Evolutionary conservation across 2,113 vertebrate genomes (phyloP).

Genomic region (Gadus macrocephalus): DNA sequence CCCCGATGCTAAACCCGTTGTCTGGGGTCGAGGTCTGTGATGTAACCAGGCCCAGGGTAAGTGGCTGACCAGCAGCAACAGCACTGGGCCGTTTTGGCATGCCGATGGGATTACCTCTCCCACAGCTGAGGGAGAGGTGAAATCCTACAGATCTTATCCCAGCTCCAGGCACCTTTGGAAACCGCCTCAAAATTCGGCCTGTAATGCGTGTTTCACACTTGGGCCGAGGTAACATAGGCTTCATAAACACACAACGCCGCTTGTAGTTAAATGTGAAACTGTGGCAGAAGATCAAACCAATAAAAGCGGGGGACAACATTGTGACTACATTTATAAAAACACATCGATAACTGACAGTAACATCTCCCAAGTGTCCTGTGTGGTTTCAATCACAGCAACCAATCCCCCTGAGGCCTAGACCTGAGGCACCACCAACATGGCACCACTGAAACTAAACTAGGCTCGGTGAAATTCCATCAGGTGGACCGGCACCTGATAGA

Average conservation of each 20-base stretch:
- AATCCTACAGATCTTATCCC: background rate
- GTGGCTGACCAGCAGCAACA: slow-evolving; percentile 16
- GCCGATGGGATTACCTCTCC: slow-evolving; percentile 17
- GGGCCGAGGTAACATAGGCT: too few species aligned
- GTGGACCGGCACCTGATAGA: slow-evolving; percentile 43
- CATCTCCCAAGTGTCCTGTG: too few species aligned
- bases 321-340: too few species aligned
- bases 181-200: too few species aligned
- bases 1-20: slow-evolving; percentile 34
- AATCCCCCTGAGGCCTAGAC: background rate
- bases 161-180: background rate
- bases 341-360: too few species aligned
- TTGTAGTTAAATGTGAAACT: too few species aligned
- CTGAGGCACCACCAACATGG: background rate
- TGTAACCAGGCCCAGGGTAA: slow-evolving; percentile 25
- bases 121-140: slow-evolving; percentile 3
- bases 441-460: too few species aligned
- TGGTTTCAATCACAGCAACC: too few species aligned
- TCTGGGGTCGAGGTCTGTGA: slow-evolving; percentile 50
- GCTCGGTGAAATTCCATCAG: slow-evolving; percentile 19
- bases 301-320: too few species aligned
- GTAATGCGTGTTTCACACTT: too few species aligned
- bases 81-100: slow-evolving; percentile 19
- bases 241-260: too few species aligned
- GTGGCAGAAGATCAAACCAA: too few species aligned